phyloP scores from a whole-genome alignment of 1,140 invertebrate genomes.

The Drosophila orena region DNA sequence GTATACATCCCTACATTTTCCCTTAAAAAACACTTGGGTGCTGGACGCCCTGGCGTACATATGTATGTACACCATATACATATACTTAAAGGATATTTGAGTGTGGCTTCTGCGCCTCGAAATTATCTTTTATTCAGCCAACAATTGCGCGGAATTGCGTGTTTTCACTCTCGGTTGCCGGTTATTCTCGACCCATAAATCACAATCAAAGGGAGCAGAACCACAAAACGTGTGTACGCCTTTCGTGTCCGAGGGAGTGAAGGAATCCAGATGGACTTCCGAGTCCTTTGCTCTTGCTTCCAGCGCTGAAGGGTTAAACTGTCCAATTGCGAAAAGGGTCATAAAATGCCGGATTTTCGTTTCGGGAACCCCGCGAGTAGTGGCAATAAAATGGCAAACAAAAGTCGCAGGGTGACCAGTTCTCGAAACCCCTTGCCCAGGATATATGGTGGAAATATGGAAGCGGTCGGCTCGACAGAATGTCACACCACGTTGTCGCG shows the following conservation, averaged over 20 bases:
- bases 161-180: constrained; percentile 48
- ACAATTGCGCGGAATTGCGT: constrained; percentile 22
- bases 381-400: constrained; percentile 80
- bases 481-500: constrained; percentile 82
- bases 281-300: constrained; percentile 23
- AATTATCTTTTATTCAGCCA: constrained; percentile 7
- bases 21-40: background rate
- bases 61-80: no score
- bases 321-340: constrained; percentile 70
- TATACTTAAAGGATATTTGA: background rate
- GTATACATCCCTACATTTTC: background rate
- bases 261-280: constrained; percentile 60
- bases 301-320: constrained; percentile 77
- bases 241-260: constrained; percentile 27
- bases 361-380: constrained; percentile 60
- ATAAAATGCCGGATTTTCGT: constrained; percentile 72
- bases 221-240: constrained; percentile 53
- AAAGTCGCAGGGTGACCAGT: constrained; percentile 57
- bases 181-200: constrained; percentile 74
- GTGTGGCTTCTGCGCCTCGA: constrained; percentile 8
- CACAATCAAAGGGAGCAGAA: constrained; percentile 56
- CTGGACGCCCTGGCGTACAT: no score
- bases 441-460: constrained; percentile 68
- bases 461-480: constrained; percentile 52
- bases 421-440: constrained; percentile 51